Percentiles rank a stretch among this genome's conserved stretches.
phyloP scores from a whole-genome alignment of 2,888 invertebrate genomes.

The Sesia apiformis region DNA sequence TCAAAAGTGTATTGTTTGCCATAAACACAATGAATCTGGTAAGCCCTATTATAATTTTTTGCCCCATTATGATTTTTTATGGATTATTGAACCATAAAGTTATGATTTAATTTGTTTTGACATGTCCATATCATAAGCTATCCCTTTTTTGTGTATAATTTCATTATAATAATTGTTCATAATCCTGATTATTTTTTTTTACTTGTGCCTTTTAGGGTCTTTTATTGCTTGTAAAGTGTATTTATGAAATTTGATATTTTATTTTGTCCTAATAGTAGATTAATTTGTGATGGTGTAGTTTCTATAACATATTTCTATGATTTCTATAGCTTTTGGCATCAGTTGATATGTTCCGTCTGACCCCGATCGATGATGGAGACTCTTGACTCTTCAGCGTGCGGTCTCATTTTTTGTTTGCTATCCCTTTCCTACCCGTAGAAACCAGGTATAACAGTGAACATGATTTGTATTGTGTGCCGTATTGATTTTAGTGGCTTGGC shows the following conservation, averaged over 20 bases:
- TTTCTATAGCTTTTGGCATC: conserved; percentile 12
- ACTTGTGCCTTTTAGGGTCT: background rate
- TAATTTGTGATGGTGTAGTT: conserved; percentile 18
- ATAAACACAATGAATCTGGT: conserved; percentile 65
- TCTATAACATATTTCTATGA: conserved; percentile 3
- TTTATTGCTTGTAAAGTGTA: background rate
- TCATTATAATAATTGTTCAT: conserved; percentile 7
- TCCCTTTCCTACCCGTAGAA: conserved; percentile 51
- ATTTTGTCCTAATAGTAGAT: conserved; percentile 21
- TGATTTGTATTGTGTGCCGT: conserved; percentile 59
- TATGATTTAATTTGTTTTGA: conserved; percentile 73
- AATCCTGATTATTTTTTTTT: conserved; percentile 3
- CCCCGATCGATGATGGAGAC: conserved; percentile 64
- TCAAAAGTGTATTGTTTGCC: conserved; percentile 50
- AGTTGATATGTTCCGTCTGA: conserved; percentile 20
- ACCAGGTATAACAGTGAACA: conserved; percentile 38
- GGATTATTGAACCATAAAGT: conserved; percentile 58
- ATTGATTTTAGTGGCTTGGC: conserved; percentile 62
- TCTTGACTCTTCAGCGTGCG: conserved; percentile 57
- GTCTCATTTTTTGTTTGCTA: conserved; percentile 46
- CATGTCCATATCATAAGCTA: conserved; percentile 51
- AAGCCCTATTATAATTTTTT: conserved; percentile 55
- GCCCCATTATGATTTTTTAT: conserved; percentile 25
- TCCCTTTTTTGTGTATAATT: conserved; percentile 25
- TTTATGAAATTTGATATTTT: conserved; percentile 46